phyloP scores from a whole-genome alignment of 2,113 vertebrate species.

The Grantiella picta region DNA sequence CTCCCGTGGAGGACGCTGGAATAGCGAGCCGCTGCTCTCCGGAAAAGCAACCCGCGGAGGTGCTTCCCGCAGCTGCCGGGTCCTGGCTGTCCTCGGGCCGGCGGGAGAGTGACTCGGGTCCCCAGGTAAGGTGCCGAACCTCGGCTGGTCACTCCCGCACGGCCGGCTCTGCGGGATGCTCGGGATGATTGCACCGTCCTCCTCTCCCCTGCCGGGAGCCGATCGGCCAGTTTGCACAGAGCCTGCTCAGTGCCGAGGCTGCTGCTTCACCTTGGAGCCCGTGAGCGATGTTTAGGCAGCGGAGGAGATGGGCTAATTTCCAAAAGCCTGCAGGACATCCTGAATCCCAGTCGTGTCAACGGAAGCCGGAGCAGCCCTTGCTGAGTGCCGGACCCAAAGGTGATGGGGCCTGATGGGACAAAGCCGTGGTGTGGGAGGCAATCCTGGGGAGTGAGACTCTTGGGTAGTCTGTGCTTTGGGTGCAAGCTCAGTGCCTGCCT shows the following conservation, averaged over 20 bases:
- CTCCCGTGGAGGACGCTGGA: neutral
- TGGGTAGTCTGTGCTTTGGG: neutral
- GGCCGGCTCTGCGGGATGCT: neutral
- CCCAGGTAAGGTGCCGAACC: accelerated
- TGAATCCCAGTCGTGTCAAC: neutral
- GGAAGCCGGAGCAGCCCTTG: neutral
- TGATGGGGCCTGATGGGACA: neutral
- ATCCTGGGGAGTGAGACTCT: accelerated
- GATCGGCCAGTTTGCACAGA: accelerated
- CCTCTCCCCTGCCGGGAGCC: neutral
- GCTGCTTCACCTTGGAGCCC: neutral
- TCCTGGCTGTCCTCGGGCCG: neutral
- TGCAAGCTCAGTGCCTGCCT: neutral
- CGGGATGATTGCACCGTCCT: neutral
- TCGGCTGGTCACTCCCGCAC: accelerated
- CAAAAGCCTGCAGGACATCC: neutral
- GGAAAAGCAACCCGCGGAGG: neutral
- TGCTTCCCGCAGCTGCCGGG: accelerated
- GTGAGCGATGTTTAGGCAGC: neutral
- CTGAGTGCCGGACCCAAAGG: neutral
- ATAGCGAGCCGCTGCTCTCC: neutral
- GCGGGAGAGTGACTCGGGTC: accelerated
- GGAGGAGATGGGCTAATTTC: neutral
- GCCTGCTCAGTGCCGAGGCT: neutral
- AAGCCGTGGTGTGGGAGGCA: neutral